Evolutionary conservation across 2,888 invertebrate species (phyloP), one percentile per base, ranked within the genome.

Genomic region (Odontomyia ornata): DNA sequence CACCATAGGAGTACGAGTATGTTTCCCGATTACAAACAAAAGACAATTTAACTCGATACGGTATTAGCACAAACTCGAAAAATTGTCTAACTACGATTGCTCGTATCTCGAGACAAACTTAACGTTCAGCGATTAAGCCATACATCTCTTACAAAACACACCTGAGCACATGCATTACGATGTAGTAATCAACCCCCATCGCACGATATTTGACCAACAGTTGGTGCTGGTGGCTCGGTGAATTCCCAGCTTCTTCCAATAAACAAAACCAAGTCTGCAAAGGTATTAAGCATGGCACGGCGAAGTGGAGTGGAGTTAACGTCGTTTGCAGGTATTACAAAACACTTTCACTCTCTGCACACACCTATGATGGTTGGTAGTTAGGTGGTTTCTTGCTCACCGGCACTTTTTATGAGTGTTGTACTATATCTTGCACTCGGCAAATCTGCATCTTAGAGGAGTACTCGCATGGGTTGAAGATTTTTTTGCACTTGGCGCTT

Each of bases 321-420:
- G n/a, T n/a, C n/a, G n/a, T n/a, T n/a, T n/a, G n/a, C n/a, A 23
- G 5, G 23, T 60, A 43, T 57, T 73, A 73, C 73, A 30, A 73
- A 73, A 60, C 36, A 73, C 73, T 73, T 73, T 73, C 73, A 73
- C 73, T 36, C 28, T 36, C 73, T 57, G 60, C 21, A 23, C 23
- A 57, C 43, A 46, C 18, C 11, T n/a, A n/a, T n/a, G n/a, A n/a
- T n/a, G 65, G 36, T 67, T 64, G 28, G 57, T 3, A 57, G 4
- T 57, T 21, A 11, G 18, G 4, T 11, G 9, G 21, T 57, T 57
- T 23, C 57, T 23, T 23, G 18, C 57, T 23, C 57, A 57, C 57
- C 57, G 21, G 15, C 36, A 36, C 36, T 36, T 36, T 36, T 36
- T 36, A n/a, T 9, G 36, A 36, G 36, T 36, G n/a, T n/a, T n/a